Base-by-base conservation (phyloP, 2,888 invertebrate species). In the Ctenicera cuprea region DNA sequence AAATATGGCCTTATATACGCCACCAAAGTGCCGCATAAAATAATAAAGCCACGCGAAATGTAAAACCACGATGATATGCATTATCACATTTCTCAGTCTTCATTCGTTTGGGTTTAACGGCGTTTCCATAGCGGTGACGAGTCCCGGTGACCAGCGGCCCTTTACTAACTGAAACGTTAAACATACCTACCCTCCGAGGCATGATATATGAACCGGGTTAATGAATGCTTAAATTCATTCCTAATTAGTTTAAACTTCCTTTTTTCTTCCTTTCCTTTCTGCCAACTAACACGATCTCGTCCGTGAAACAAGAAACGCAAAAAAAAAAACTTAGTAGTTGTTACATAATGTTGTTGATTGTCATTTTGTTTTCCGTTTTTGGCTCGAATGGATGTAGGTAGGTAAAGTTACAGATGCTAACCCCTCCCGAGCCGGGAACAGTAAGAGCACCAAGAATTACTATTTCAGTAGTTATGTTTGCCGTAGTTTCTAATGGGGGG, bases 1-100 rank as follows among this genome's bases (percentile, higher is more conserved):
- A 83, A 83, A 82, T 83, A 83, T 82, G 79, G 82, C 81, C 79
- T 81, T 81, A 80, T 83, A 83, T 82, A 80, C 76, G 78, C 78
- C 77, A 80, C 80, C 78, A 79, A 81, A 81, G 79, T 80, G 78
- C 77, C 79, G 80, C 82, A 82, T 80, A 82, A 82, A 81, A 83
- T 83, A 82, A 83, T 83, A 82, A 83, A 82, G 80, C 78, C 78
- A 75, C 77, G 73, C 77, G 74, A 77, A 80, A 77, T 76, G 76
- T 75, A 76, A 79, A 78, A 75, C 71, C 74, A 71, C 73, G 62
- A 73, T 68, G 71, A 75, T 71, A 64, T 75, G 71, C 74, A 71
- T 75, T 71, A 75, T 75, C 67, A 68, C 67, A 75, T 75, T 75
- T 75, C 74, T 66, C 68, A 68, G 71, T 70, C 50, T 68, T 59